These are phyloP conservation scores for Caenorhabditis parvicauda DNA, from an alignment of 2,888 invertebrate species.

Conservation along the genomic window DNA sequence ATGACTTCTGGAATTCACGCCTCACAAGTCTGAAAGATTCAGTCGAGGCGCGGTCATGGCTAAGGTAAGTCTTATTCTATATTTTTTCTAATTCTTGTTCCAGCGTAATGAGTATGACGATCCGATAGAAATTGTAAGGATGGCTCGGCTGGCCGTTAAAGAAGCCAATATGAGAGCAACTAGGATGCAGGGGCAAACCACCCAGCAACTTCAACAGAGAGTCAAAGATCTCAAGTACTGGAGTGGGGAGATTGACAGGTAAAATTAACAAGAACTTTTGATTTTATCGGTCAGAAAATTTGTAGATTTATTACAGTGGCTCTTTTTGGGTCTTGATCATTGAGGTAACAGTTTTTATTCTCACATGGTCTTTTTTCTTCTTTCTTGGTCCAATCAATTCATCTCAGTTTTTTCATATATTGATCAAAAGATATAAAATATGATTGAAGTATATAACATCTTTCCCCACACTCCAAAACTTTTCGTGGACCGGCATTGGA, in stretches of 20 bases:
- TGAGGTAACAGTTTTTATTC: background rate
- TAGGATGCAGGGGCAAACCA: conserved; percentile 55
- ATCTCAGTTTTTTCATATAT: too few species aligned
- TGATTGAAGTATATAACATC: background rate
- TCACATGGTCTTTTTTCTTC: too few species aligned
- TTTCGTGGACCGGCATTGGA: too few species aligned
- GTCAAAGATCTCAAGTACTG: conserved; percentile 59
- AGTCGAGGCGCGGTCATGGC: too few species aligned
- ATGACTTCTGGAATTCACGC: too few species aligned
- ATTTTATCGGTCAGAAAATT: background rate
- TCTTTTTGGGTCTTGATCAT: too few species aligned
- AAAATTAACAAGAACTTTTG: too few species aligned
- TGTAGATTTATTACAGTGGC: too few species aligned
- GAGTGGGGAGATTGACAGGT: conserved; percentile 60
- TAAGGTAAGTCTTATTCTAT: too few species aligned
- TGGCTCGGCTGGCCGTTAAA: conserved; percentile 56
- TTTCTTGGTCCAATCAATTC: too few species aligned
- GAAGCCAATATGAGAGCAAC: conserved; percentile 57
- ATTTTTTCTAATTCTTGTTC: background rate
- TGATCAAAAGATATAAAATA: too few species aligned
- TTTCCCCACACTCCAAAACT: background rate
- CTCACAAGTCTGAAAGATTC: too few species aligned
- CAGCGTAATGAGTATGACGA: conserved; percentile 50
- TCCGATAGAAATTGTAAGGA: conserved; percentile 54
- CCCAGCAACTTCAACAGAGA: conserved; percentile 53